Evolutionary conservation across 2,888 invertebrate species (phyloP).

Genomic region (Drosophila kuntzei): DNA sequence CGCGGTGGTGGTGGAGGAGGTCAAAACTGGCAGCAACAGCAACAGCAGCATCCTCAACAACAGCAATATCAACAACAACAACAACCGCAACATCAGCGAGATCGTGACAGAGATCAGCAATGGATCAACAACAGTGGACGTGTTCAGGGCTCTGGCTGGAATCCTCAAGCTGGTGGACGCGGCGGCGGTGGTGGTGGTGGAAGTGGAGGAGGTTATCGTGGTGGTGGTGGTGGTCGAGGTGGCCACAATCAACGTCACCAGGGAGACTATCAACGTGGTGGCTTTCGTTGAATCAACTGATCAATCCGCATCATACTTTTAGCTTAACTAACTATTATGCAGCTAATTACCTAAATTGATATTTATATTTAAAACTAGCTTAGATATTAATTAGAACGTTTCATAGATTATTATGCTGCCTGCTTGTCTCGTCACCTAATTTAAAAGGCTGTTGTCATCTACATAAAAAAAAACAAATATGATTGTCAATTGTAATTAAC

Average conservation of each 20-base stretch:
- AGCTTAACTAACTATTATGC: constrained; percentile 15
- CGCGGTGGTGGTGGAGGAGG: constrained; percentile 65
- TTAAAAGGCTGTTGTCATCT: constrained; percentile 15
- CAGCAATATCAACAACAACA: constrained; percentile 55
- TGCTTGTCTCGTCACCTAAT: constrained; percentile 15
- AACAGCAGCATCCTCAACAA: constrained; percentile 60
- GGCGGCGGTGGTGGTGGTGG: constrained; percentile 46
- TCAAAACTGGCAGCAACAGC: constrained; percentile 63
- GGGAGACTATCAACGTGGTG: constrained; percentile 52
- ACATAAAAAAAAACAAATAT: constrained; percentile 17
- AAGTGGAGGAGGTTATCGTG: constrained; percentile 29
- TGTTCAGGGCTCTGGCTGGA: constrained; percentile 85
- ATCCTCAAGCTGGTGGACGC: constrained; percentile 54
- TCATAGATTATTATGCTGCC: constrained; percentile 21
- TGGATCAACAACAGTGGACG: constrained; percentile 83
- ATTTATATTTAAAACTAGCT: constrained; percentile 38
- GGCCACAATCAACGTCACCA: constrained; percentile 55
- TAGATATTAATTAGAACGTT: constrained; percentile 35
- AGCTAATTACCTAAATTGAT: constrained; percentile 34
- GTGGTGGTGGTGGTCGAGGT: constrained; percentile 59
- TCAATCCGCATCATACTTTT: constrained; percentile 8
- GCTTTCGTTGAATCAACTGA: constrained; percentile 30
- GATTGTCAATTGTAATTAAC: constrained; percentile 54
- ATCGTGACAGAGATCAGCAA: constrained; percentile 64
- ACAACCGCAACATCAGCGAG: constrained; percentile 68